Percentiles rank a stretch among this genome's conserved stretches.
These are phyloP conservation scores for Hippolais icterina DNA, from an alignment of 2,113 vertebrate genomes.

Conservation along the genomic window DNA sequence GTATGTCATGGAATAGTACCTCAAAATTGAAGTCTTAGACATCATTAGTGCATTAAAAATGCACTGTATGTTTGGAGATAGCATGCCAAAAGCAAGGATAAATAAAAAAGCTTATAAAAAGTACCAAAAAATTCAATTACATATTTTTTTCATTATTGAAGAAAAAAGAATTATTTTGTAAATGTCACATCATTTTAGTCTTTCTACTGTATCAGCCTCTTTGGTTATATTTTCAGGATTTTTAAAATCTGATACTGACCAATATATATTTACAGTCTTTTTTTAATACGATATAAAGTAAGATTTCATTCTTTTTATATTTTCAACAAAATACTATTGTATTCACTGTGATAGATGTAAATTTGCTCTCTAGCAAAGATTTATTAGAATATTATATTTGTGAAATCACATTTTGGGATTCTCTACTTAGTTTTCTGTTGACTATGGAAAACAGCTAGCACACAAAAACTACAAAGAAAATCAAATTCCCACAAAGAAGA, in stretches of 20 bases:
- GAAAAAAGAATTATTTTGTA: neutral
- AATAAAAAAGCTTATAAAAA: neutral
- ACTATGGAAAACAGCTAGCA: neutral
- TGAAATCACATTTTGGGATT: neutral
- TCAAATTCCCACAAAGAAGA: neutral
- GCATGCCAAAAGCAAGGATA: neutral
- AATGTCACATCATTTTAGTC: neutral
- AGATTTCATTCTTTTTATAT: neutral
- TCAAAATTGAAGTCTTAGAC: neutral
- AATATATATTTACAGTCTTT: neutral
- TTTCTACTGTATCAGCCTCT: neutral
- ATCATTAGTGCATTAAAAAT: neutral
- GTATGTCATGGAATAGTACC: neutral
- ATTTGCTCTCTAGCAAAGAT: neutral
- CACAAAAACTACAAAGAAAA: neutral
- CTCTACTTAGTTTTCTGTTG: neutral
- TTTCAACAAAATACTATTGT: neutral
- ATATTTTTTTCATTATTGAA: neutral
- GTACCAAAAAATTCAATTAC: neutral
- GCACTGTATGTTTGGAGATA: rapidly evolving
- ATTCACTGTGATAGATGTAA: neutral
- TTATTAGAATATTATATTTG: neutral
- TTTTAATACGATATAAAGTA: neutral
- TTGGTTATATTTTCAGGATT: neutral
- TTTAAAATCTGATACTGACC: neutral